A percentile compares a stretch with the other conserved stretches of the same genome.
Conservation (phyloP, 2,888 invertebrate species). For the Diachrysia chrysitis region DNA sequence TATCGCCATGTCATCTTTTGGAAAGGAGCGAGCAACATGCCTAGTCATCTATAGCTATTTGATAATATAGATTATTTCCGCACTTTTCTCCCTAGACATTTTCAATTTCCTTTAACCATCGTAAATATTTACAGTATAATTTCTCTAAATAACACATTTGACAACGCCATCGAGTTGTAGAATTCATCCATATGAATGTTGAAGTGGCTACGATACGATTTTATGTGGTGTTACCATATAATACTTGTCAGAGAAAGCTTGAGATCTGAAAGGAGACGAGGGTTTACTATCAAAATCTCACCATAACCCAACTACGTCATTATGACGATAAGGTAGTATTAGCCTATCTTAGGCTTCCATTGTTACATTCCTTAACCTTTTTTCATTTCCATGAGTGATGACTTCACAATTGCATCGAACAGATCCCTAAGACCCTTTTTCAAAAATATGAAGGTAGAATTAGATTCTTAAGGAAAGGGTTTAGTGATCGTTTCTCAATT, state of each 20-base stretch:
- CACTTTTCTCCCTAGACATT: slow-evolving; percentile 36
- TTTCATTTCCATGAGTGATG: slow-evolving; percentile 38
- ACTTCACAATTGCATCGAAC: slow-evolving; percentile 38
- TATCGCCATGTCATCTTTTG: slow-evolving; percentile 39
- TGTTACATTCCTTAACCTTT: slow-evolving; percentile 13
- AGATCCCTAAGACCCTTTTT: slow-evolving; percentile 42
- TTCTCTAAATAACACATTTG: slow-evolving; percentile 24
- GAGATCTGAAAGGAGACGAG: background rate
- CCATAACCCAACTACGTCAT: background rate
- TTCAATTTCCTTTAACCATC: slow-evolving; percentile 43
- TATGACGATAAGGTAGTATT: background rate
- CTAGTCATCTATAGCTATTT: slow-evolving; percentile 20
- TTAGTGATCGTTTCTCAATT: background rate
- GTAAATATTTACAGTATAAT: slow-evolving; percentile 26
- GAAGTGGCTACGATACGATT: background rate
- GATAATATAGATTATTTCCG: slow-evolving; percentile 39
- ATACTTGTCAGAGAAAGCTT: background rate
- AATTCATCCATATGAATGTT: slow-evolving; percentile 15
- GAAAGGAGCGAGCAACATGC: slow-evolving; percentile 16
- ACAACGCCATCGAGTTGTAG: slow-evolving; percentile 31
- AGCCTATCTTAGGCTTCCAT: slow-evolving; percentile 11
- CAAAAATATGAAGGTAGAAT: slow-evolving; percentile 20
- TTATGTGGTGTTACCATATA: background rate
- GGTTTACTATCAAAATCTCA: background rate
- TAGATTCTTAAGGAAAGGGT: slow-evolving; percentile 5